Evolutionary conservation across 2,797 vertebrate species (phyloP), one percentile per base, ranked within the genome.

Genomic region (Crenichthys baileyi): DNA sequence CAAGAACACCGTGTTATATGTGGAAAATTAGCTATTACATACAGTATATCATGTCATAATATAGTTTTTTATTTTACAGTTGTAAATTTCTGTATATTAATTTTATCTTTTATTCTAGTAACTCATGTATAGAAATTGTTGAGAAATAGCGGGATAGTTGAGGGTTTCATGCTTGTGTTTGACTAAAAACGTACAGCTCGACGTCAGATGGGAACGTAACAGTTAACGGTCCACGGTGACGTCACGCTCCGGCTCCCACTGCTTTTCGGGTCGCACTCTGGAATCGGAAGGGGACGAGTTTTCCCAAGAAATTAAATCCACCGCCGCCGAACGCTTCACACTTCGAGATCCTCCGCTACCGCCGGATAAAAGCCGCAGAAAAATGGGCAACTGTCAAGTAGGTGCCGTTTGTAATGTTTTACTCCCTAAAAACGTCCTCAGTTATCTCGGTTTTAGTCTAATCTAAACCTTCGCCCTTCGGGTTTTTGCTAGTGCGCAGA

Each of bases 341-440:
- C 18, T 0, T 4, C 44, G 12, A 9, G 56, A 74, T 29, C 73
- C 8, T 2, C n/a, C 3, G 58, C 72, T 24, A 16, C 73, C 6
- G 60, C n/a, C 55, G 71, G 72, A 76, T 36, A 67, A 78, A 79
- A 56, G 5, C 9, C 26, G 13, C 68, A 16, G 1, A 0, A 83
- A 76, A 65, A 96, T 96, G 95, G 95, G 95, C 56, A 96, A 96
- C 93, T 95, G 92, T 74, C 95, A 96, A 78, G 95, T 95, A 76
- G 60, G 93, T 86, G 70, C 16, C 51, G 11, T 46, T 68, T 67
- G 13, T 74, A 1, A 8, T 31, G 2, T 26, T 39, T 58, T n/a
- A 0, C 5, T 44, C 18, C 36, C 31, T 0, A 3, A 67, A 70
- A 36, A 46, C 13, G 3, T 3, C 1, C 46, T 4, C 31, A 24